Conservation (phyloP, 1,140 invertebrate genomes). For the Procambarus clarkii region DNA sequence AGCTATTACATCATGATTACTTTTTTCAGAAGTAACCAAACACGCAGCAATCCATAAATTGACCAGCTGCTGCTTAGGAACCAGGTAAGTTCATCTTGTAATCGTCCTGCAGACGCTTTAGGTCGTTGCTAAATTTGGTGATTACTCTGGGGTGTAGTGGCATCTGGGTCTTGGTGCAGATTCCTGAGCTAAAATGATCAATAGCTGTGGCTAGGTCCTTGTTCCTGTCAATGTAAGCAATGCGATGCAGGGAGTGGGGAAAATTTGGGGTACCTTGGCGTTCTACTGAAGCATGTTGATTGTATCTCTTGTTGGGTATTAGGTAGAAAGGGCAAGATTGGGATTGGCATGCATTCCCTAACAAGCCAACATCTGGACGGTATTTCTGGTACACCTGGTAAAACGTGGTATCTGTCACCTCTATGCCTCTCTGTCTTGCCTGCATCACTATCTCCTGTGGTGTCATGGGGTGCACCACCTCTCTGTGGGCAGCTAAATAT, state of each 20-base stretch:
- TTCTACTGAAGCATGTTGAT: constrained; percentile 27
- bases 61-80: too few species aligned
- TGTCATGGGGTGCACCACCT: constrained; percentile 27
- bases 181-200: background rate
- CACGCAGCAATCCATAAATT: too few species aligned
- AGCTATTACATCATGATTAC: too few species aligned
- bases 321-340: constrained; percentile 29
- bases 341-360: constrained; percentile 26
- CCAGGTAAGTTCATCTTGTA: background rate
- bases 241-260: constrained; percentile 17
- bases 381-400: constrained; percentile 24
- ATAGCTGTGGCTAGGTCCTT: background rate
- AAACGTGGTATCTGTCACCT: constrained; percentile 11
- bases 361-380: constrained; percentile 4
- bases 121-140: background rate
- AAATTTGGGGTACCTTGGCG: background rate
- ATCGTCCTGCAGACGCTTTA: background rate
- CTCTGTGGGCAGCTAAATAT: background rate
- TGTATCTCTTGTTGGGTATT: constrained; percentile 6
- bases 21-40: too few species aligned
- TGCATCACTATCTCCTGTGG: constrained; percentile 2
- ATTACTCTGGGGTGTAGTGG: background rate
- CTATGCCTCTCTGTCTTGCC: constrained; percentile 3
- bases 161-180: background rate
- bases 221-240: background rate